These are phyloP conservation scores for Dipus sagitta DNA, from an alignment of 2,797 vertebrate genomes.

Conservation along the genomic window DNA sequence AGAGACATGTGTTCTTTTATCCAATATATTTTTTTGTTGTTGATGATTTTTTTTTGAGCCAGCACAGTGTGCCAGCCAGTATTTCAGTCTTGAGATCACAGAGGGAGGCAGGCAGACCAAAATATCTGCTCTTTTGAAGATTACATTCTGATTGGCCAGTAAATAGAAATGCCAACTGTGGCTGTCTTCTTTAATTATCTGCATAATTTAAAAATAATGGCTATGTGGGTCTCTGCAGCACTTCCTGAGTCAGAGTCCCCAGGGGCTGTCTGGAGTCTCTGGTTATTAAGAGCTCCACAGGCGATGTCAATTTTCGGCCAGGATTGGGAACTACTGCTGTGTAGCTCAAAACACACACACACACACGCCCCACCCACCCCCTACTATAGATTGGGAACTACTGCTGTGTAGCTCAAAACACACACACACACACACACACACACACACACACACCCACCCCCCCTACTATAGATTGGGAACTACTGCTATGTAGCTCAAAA, in stretches of 20 bases:
- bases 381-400: no score
- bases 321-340: not conserved
- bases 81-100: not conserved
- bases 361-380: no score
- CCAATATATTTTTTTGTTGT: not conserved
- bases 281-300: not conserved
- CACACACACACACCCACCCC: no score
- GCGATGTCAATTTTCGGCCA: not conserved
- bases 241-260: conserved; percentile 36
- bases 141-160: conserved; percentile 11
- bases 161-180: not conserved
- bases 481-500: not conserved
- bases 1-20: not conserved
- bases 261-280: not conserved
- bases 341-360: no score
- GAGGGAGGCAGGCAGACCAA: not conserved
- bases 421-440: no score
- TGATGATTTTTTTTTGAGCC: not conserved
- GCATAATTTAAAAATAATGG: not conserved
- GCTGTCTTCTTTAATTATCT: not conserved
- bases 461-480: not conserved
- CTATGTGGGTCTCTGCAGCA: not conserved
- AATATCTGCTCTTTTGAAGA: conserved; percentile 28
- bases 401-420: no score
- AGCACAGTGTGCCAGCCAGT: not conserved